A percentile compares a stretch with the other conserved stretches of the same genome.
These are phyloP conservation scores for Maccullochella peelii DNA, from an alignment of 2,113 vertebrate species.

Conservation along the genomic window DNA sequence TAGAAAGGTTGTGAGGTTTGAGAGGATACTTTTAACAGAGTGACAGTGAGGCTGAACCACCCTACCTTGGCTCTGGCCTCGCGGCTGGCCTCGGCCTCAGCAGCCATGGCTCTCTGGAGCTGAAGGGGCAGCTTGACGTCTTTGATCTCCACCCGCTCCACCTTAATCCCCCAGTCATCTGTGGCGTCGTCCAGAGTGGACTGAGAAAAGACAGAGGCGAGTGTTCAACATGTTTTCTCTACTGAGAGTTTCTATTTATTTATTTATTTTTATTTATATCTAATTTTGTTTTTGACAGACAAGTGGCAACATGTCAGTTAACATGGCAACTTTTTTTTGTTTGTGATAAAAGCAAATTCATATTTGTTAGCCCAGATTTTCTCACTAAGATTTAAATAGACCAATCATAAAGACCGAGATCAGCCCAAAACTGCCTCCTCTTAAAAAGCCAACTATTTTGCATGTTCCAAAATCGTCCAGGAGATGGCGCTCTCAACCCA, in stretches of 20 bases:
- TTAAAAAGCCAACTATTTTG: not conserved
- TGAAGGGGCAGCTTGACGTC: constrained; percentile 94
- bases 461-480: constrained; percentile 34
- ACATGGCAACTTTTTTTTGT: too few species aligned
- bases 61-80: constrained; percentile 96
- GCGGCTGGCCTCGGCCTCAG: constrained; percentile 93
- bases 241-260: not conserved
- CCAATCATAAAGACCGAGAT: not conserved
- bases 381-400: too few species aligned
- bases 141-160: constrained; percentile 98
- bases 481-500: constrained; percentile 38
- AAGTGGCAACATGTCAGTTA: not conserved
- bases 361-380: not conserved
- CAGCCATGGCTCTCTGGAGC: constrained; percentile 98
- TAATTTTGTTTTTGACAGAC: too few species aligned
- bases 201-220: constrained; percentile 71
- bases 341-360: not conserved
- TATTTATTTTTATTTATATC: too few species aligned
- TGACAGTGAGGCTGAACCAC: not conserved
- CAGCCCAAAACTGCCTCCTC: not conserved
- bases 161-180: constrained; percentile 96
- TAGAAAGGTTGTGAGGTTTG: not conserved
- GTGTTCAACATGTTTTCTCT: not conserved
- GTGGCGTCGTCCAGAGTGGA: constrained; percentile 91
- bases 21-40: not conserved